These are phyloP conservation scores for Dryomyza anilis DNA, from an alignment of 2,888 invertebrate species.

Conservation along the genomic window DNA sequence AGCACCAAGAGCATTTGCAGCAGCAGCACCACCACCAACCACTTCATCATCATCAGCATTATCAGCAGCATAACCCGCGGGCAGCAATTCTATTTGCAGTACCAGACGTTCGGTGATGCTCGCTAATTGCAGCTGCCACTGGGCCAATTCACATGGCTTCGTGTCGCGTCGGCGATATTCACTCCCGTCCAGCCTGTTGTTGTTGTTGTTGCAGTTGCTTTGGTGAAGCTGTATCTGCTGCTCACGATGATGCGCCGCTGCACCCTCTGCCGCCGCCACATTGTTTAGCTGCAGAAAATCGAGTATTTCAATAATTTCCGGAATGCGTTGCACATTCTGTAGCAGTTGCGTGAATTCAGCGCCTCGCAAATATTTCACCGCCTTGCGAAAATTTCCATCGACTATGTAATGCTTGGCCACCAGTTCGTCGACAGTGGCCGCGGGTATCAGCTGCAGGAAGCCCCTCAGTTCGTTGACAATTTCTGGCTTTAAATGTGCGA, in stretches of 20 bases:
- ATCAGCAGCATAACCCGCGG: too few species aligned
- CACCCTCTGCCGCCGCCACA: not conserved
- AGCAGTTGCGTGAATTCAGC: constrained; percentile 42
- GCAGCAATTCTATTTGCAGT: constrained; percentile 24
- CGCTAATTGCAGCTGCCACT: not conserved
- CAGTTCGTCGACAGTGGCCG: constrained; percentile 41
- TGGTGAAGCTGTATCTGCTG: too few species aligned
- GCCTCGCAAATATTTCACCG: constrained; percentile 44
- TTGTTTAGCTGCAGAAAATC: constrained; percentile 42
- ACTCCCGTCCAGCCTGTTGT: too few species aligned
- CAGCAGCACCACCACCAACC: not conserved
- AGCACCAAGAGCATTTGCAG: not conserved
- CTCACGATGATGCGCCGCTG: not conserved
- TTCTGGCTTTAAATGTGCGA: constrained; percentile 43
- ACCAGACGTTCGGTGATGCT: not conserved
- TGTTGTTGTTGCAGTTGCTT: too few species aligned
- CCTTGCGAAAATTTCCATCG: constrained; percentile 48
- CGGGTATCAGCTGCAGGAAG: constrained; percentile 46
- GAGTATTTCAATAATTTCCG: constrained; percentile 48
- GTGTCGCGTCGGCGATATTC: too few species aligned
- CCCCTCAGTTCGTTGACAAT: constrained; percentile 46
- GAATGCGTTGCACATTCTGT: constrained; percentile 42
- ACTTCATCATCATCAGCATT: not conserved
- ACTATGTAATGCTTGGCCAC: constrained; percentile 46
- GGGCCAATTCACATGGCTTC: constrained; percentile 23